phyloP scores from a whole-genome alignment of 2,797 vertebrate genomes.

The Strix occidentalis region DNA sequence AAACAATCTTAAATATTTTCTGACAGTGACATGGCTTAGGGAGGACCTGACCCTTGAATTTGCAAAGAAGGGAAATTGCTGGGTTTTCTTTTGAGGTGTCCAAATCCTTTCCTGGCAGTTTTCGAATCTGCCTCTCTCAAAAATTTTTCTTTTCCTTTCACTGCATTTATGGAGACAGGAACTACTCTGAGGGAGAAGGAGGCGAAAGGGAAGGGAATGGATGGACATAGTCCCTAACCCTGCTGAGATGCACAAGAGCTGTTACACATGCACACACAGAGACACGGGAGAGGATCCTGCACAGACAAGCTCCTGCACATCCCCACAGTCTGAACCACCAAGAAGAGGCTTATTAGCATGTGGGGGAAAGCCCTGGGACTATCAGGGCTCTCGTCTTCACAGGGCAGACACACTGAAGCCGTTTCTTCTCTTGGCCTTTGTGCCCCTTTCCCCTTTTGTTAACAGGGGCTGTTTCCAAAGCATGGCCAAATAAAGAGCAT shows the following conservation, averaged over 20 bases:
- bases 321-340: background rate
- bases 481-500: background rate
- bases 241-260: background rate
- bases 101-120: background rate
- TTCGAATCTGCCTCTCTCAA: background rate
- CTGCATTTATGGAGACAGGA: background rate
- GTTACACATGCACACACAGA: rapidly evolving
- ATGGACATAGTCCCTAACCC: background rate
- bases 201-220: background rate
- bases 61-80: background rate
- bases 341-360: background rate
- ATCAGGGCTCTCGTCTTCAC: background rate
- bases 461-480: background rate
- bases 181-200: background rate
- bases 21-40: rapidly evolving
- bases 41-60: background rate
- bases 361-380: background rate
- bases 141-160: background rate
- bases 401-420: background rate
- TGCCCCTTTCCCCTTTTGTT: background rate
- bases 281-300: background rate
- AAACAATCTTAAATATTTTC: background rate
- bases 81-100: background rate
- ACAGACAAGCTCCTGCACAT: background rate
- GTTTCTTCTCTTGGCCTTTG: background rate